Evolutionary conservation across 2,113 vertebrate genomes (phyloP).

Genomic region (Hepsetus odoe): DNA sequence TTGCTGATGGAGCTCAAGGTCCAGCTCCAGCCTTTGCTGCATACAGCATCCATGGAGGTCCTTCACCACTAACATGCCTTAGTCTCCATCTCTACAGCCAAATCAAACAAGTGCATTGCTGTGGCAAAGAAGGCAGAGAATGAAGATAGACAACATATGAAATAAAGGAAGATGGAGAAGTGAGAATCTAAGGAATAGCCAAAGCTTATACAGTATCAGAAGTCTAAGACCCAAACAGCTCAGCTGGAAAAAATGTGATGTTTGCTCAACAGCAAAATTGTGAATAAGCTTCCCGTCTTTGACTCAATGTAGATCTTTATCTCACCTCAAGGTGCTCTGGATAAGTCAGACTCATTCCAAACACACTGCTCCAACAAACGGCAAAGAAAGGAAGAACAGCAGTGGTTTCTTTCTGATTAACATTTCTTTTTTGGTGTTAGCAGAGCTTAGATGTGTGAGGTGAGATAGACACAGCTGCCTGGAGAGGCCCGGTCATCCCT

Average conservation of each 20-base stretch:
- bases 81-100: slow-evolving; percentile 17
- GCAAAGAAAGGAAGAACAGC: neutral
- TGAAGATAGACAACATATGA: neutral
- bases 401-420: neutral
- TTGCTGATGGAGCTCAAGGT: slow-evolving; percentile 24
- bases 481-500: slow-evolving; percentile 2
- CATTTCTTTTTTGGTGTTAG: neutral
- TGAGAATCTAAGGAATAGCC: neutral
- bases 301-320: neutral
- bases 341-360: neutral
- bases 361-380: neutral
- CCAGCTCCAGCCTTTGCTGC: neutral
- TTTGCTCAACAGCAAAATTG: neutral
- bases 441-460: neutral
- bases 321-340: neutral
- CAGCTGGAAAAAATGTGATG: neutral
- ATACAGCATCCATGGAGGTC: slow-evolving; percentile 16
- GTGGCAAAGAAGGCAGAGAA: slow-evolving; percentile 17
- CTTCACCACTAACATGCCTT: slow-evolving; percentile 26
- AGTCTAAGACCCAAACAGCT: neutral
- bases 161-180: slow-evolving; percentile 34
- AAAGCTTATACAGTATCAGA: neutral
- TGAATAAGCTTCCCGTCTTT: slow-evolving; percentile 2
- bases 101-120: slow-evolving; percentile 25
- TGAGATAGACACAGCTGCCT: slow-evolving; percentile 6